phyloP scores from a whole-genome alignment of 2,113 vertebrate genomes.

The Stictonetta naevosa region DNA sequence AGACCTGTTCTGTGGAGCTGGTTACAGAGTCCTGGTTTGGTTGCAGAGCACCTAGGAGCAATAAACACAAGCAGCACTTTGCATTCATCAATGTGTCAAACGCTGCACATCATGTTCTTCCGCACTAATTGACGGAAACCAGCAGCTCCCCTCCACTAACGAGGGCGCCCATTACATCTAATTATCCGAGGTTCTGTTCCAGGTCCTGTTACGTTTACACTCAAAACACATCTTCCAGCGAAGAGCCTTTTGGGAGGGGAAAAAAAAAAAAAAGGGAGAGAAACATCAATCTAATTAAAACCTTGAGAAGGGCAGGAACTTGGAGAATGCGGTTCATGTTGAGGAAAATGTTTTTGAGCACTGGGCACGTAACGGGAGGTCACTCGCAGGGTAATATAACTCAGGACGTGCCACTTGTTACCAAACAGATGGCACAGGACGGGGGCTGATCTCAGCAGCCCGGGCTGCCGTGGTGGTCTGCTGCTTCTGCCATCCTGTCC shows the following conservation, averaged over 20 bases:
- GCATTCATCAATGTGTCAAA: not conserved
- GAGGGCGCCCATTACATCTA: not conserved
- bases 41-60: constrained; percentile 34
- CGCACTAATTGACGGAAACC: constrained; percentile 11
- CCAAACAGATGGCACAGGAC: accelerated
- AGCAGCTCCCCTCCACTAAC: constrained; percentile 23
- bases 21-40: not conserved
- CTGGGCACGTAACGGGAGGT: accelerated
- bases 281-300: not conserved
- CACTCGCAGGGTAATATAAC: not conserved
- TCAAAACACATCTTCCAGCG: not conserved
- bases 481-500: not conserved
- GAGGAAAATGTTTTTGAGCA: not conserved
- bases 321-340: not conserved
- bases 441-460: accelerated
- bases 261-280: not conserved
- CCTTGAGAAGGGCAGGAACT: not conserved
- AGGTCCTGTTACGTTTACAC: not conserved
- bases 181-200: constrained; percentile 31
- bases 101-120: not conserved
- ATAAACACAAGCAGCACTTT: constrained; percentile 4
- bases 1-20: not conserved
- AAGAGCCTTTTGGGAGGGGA: not conserved
- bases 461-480: not conserved
- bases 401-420: not conserved